Conservation (phyloP, 2,113 vertebrate species). For the Seriola rivoliana region DNA sequence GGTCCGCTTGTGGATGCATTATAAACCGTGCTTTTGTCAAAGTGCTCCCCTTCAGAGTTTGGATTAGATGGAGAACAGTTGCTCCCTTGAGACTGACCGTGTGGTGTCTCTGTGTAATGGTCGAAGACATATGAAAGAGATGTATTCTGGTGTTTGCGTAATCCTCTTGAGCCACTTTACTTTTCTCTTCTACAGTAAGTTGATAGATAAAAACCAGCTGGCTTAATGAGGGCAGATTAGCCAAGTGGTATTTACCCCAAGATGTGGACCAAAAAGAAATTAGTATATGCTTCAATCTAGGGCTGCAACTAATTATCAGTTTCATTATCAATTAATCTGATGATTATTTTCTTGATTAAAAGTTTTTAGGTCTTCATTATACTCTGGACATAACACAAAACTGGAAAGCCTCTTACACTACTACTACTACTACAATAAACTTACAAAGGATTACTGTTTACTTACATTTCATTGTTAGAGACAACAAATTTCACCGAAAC, state of each 20-base stretch:
- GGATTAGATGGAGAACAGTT: conserved; percentile 74
- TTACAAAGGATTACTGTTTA: too few species aligned
- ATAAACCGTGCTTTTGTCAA: conserved; percentile 57
- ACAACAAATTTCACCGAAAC: too few species aligned
- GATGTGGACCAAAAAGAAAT: background rate
- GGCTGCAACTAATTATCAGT: background rate
- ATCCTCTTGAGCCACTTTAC: conserved; percentile 75
- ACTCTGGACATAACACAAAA: too few species aligned
- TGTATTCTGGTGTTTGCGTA: conserved; percentile 64
- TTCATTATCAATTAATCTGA: background rate
- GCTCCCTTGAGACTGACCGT: conserved; percentile 59
- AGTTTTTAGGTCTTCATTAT: too few species aligned
- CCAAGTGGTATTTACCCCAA: conserved; percentile 21
- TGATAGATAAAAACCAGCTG: conserved; percentile 50
- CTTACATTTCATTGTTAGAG: too few species aligned
- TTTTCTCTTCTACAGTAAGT: conserved; percentile 44
- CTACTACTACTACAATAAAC: too few species aligned
- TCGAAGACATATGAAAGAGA: conserved; percentile 68
- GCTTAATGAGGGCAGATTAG: conserved; percentile 29
- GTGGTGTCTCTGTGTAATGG: conserved; percentile 57
- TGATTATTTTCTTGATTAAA: background rate
- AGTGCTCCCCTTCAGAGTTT: conserved; percentile 47
- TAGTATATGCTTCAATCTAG: background rate
- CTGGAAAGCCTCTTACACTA: too few species aligned
- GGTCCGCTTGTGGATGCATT: conserved; percentile 63